Conservation (phyloP, 1,140 invertebrate genomes). For the Drosophila parabipectinata region DNA sequence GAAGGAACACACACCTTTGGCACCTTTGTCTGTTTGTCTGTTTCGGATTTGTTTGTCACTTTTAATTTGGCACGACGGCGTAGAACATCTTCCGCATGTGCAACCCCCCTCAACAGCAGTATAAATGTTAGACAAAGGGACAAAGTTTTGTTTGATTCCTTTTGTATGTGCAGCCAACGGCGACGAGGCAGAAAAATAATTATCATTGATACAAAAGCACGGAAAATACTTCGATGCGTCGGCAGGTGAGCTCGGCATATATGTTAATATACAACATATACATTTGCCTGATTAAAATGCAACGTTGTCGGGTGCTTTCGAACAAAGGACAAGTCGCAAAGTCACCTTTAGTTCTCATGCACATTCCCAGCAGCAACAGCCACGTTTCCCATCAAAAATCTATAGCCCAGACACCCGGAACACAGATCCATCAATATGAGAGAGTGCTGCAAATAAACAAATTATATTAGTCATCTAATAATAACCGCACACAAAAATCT, state of each 20-base stretch:
- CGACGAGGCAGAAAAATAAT: conserved; percentile 70
- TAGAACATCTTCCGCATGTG: conserved; percentile 9
- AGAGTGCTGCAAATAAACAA: conserved; percentile 57
- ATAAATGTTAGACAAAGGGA: conserved; percentile 67
- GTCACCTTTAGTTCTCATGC: conserved; percentile 1
- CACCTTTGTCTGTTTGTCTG: conserved; percentile 65
- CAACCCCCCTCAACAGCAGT: neutral
- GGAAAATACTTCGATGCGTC: conserved; percentile 48
- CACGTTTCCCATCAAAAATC: neutral
- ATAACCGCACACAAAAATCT: conserved; percentile 37
- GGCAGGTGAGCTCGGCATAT: conserved; percentile 22
- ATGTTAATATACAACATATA: conserved; percentile 66
- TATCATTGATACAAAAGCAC: conserved; percentile 80
- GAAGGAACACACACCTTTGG: conserved; percentile 50
- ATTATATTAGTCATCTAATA: conserved; percentile 69
- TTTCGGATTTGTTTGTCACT: conserved; percentile 73
- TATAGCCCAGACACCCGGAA: conserved; percentile 9
- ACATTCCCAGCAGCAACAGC: neutral
- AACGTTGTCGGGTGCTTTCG: conserved; percentile 8
- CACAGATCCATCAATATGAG: conserved; percentile 38
- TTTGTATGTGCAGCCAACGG: conserved; percentile 74
- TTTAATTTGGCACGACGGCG: conserved; percentile 69
- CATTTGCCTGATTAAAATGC: conserved; percentile 76
- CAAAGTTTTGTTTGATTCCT: conserved; percentile 83
- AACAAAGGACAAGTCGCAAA: conserved; percentile 31